Percentiles rank a stretch among this genome's conserved stretches.
Conservation (phyloP, 2,888 invertebrate species). For the Drosophila differens region DNA sequence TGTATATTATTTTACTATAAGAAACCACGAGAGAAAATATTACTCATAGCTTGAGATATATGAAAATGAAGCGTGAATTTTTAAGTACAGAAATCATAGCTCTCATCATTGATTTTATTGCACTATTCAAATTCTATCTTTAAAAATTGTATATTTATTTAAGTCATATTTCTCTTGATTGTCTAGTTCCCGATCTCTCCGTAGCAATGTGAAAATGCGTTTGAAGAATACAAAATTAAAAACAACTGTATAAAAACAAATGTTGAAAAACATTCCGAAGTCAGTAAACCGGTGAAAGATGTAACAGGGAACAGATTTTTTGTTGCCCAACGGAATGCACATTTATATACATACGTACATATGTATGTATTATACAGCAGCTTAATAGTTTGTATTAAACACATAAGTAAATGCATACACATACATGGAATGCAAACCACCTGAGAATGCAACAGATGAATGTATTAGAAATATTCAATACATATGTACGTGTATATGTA, state of each 20-base stretch:
- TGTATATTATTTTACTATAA: neutral
- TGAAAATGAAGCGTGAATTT: neutral
- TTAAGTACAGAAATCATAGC: too few relatives aligned
- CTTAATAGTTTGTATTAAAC: neutral
- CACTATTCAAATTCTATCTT: neutral
- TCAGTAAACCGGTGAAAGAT: constrained; percentile 30
- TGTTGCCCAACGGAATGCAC: constrained; percentile 42
- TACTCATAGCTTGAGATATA: neutral
- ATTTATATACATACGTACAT: constrained; percentile 11
- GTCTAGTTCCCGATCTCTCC: constrained; percentile 10
- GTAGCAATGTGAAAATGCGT: constrained; percentile 20
- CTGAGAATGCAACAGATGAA: constrained; percentile 64
- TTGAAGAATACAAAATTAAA: constrained; percentile 18
- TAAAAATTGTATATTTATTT: neutral
- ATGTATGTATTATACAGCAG: neutral
- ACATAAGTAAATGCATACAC: constrained; percentile 6
- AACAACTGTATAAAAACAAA: constrained; percentile 61
- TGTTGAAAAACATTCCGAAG: constrained; percentile 59
- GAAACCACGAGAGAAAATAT: neutral
- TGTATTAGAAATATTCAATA: constrained; percentile 37
- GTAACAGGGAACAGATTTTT: constrained; percentile 70
- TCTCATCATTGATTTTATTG: neutral
- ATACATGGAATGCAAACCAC: constrained; percentile 61
- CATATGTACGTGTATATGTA: neutral
- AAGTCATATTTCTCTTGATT: too few relatives aligned